Evolutionary conservation across 2,113 vertebrate species (phyloP).

Genomic region (Mixornis gularis): DNA sequence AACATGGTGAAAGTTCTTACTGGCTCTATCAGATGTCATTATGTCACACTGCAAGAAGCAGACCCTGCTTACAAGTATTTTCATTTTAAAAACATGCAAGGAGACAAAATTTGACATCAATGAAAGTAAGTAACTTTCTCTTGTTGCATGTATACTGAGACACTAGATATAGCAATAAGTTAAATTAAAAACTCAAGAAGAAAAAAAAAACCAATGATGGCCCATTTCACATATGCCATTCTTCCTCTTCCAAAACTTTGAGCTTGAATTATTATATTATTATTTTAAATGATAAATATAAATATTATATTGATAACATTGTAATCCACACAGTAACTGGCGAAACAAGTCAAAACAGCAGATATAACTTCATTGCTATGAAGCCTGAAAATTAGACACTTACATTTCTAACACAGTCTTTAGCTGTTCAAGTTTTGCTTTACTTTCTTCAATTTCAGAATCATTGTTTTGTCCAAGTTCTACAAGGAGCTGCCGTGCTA

Average conservation of each 20-base stretch:
- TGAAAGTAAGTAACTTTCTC: not conserved
- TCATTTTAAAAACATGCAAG: not conserved
- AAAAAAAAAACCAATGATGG: not conserved
- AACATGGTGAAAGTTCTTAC: not conserved
- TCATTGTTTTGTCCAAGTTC: slow-evolving; percentile 88
- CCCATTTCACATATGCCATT: not conserved
- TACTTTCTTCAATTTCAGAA: slow-evolving; percentile 90
- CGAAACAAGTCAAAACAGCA: not conserved
- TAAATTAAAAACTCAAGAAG: not conserved
- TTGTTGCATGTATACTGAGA: not conserved
- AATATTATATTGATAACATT: not conserved
- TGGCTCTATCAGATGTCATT: not conserved
- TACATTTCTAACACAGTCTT: slow-evolving; percentile 90
- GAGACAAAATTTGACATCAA: not conserved
- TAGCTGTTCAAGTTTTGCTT: slow-evolving; percentile 89
- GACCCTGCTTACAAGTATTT: not conserved
- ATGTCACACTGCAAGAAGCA: not conserved
- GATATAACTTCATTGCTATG: not conserved
- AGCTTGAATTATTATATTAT: not conserved
- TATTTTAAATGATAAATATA: not conserved
- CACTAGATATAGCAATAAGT: not conserved
- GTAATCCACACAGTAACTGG: not conserved
- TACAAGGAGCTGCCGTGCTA: slow-evolving; percentile 82
- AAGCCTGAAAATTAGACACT: slow-evolving; percentile 49
- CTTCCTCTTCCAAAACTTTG: not conserved